phyloP scores from a whole-genome alignment of 2,113 vertebrate species.

The Orcinus orca region DNA sequence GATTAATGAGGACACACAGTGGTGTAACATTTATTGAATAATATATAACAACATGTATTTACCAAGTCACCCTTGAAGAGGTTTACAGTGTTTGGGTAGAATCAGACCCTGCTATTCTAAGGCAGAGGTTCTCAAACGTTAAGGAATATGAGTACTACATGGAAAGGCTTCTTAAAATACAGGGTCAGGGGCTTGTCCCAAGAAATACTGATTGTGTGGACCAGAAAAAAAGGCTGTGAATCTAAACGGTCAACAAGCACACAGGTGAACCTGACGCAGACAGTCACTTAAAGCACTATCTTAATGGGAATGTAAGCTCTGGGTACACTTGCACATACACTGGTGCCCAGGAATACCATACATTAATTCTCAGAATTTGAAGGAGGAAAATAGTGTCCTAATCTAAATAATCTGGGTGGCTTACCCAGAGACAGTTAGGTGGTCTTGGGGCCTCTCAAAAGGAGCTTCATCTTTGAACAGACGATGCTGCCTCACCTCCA shows the following conservation, averaged over 20 bases:
- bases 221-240: neutral
- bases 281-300: neutral
- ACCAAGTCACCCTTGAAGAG: neutral
- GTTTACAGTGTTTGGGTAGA: neutral
- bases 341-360: neutral
- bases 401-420: neutral
- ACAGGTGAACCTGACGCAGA: neutral
- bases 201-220: neutral
- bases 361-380: neutral
- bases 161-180: neutral
- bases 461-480: neutral
- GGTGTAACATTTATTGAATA: neutral
- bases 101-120: neutral
- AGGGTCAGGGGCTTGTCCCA: neutral
- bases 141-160: neutral
- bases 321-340: neutral
- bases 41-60: neutral
- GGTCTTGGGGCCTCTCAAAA: neutral
- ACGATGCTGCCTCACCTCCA: neutral
- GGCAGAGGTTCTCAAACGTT: neutral
- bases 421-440: no score
- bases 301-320: neutral
- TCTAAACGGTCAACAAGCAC: neutral
- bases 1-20: neutral
- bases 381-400: neutral